phyloP scores from a whole-genome alignment of 2,113 vertebrate genomes.

The Delphinapterus leucas region DNA sequence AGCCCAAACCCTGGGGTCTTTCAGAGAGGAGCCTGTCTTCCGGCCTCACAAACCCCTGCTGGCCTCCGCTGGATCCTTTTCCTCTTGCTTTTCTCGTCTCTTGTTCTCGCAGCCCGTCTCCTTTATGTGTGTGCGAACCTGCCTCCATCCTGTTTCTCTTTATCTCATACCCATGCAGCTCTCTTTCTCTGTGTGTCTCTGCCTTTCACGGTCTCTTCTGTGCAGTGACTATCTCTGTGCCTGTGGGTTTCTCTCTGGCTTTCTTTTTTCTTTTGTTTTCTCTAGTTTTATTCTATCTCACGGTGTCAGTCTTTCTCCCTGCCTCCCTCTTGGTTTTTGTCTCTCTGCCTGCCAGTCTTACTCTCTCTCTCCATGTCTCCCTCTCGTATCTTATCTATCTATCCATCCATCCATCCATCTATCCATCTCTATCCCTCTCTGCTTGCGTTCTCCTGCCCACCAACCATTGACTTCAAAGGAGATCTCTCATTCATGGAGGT shows the following conservation, averaged over 20 bases:
- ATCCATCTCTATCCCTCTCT: neutral
- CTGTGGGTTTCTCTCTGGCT: neutral
- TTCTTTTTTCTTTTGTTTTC: neutral
- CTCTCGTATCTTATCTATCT: neutral
- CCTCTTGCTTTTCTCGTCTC: neutral
- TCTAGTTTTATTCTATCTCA: neutral
- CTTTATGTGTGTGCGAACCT: accelerated
- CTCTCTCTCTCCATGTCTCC: neutral
- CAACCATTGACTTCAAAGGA: neutral
- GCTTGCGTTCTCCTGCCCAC: neutral
- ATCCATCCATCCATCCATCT: neutral
- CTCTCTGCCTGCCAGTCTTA: neutral
- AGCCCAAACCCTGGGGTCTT: neutral
- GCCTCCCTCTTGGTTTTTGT: neutral
- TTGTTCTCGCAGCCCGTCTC: accelerated
- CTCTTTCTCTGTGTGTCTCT: neutral
- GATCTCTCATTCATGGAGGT: neutral
- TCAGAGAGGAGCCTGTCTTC: neutral
- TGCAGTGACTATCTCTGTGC: neutral
- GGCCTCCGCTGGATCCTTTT: accelerated
- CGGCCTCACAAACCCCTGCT: neutral
- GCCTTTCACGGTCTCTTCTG: neutral
- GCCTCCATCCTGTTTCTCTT: neutral
- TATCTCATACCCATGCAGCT: neutral
- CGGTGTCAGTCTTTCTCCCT: neutral